Evolutionary conservation across 2,797 vertebrate species (phyloP), one percentile per base, ranked within the genome.

Genomic region (Trematocara caparti): DNA sequence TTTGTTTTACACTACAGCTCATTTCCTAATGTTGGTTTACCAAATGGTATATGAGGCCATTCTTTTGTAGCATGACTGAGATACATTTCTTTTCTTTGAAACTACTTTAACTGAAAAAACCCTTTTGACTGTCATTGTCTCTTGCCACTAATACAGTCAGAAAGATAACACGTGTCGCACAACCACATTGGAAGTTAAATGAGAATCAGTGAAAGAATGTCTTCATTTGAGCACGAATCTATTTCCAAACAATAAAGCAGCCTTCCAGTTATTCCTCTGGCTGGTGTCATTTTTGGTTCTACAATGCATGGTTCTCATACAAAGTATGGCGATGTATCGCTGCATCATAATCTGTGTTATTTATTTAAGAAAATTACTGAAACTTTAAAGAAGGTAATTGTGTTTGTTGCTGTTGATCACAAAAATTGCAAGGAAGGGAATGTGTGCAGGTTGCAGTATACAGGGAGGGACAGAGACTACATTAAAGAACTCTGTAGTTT

Each of bases 211-310:
- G 95, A 96, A 96, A 95, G 94, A 96, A 95, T 96, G 95, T 96
- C 93, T 96, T 96, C 93, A 96, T 96, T 96, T 96, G 95, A 96
- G 96, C 96, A 96, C 95, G 96, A 96, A 96, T 90, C 95, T 96
- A 96, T 96, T 96, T 96, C 95, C 95, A 95, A 96, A 95, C 95
- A 96, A 96, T 96, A 96, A 96, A 96, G 95, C 96, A 96, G 95
- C 96, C 96, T 96, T 96, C 95, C 96, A 96, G 95, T 96, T 96
- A 96, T 83, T 87, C 82, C 83, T 93, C 84, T 86, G 89, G 62
- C 91, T 94, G 89, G 78, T 94, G 93, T 95, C 90, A 15, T 95
- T 93, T 89, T 93, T 95, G 83, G 80, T 77, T 66, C 10, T 13
- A 74, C 62, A 34, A 48, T 75, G 11, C 81, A 80, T 79, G 76